Percentiles rank a stretch among this genome's conserved stretches.
phyloP scores from a whole-genome alignment of 2,797 vertebrate genomes.

The Australoheros facetus region DNA sequence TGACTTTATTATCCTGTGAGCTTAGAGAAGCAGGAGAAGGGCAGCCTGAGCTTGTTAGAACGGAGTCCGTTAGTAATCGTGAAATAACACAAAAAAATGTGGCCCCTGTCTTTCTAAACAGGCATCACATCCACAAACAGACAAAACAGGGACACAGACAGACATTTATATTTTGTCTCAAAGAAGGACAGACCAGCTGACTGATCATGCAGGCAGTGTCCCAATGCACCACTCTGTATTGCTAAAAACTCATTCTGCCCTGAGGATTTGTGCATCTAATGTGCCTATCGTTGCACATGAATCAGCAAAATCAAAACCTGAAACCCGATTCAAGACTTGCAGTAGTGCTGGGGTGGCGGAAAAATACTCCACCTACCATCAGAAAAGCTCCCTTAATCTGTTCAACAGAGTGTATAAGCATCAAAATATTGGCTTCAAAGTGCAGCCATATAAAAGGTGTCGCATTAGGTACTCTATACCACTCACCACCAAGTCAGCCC shows the following conservation, averaged over 20 bases:
- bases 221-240: constrained; percentile 34
- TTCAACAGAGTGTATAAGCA: constrained; percentile 38
- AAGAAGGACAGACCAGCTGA: constrained; percentile 36
- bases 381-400: constrained; percentile 55
- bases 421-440: constrained; percentile 46
- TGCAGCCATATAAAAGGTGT: constrained; percentile 32
- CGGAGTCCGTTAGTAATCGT: constrained; percentile 56
- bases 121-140: constrained; percentile 33
- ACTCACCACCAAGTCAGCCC: constrained; percentile 30
- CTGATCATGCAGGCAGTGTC: constrained; percentile 26
- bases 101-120: constrained; percentile 20
- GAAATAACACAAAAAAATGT: constrained; percentile 30
- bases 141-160: constrained; percentile 41
- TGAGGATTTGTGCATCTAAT: constrained; percentile 55
- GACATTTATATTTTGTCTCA: constrained; percentile 39
- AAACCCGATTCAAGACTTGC: constrained; percentile 69
- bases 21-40: constrained; percentile 38
- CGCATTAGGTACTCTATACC: constrained; percentile 34
- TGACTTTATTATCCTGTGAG: constrained; percentile 37
- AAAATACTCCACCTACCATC: constrained; percentile 45
- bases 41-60: constrained; percentile 52
- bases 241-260: constrained; percentile 51
- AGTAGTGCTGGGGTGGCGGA: constrained; percentile 54
- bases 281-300: constrained; percentile 60
- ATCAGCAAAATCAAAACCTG: constrained; percentile 60